Conservation (phyloP, 1,140 invertebrate species). For the Andrena cerasifolii region DNA sequence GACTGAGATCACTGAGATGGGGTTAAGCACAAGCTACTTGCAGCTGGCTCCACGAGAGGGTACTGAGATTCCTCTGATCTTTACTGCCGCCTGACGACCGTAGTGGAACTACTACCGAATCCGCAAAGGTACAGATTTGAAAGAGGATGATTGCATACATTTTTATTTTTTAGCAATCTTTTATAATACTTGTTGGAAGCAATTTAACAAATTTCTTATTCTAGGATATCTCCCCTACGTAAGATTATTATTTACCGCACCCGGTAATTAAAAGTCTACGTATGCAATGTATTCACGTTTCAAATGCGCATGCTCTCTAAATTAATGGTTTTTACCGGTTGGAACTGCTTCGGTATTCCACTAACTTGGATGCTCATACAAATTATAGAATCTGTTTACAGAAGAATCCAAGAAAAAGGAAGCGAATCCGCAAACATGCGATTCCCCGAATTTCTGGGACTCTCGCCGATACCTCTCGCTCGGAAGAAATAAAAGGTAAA, state of each 20-base stretch:
- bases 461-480: not conserved
- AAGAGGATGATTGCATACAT: not conserved
- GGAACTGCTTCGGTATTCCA: not conserved
- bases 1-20: no score
- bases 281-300: no score
- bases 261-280: no score
- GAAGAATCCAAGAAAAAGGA: not conserved
- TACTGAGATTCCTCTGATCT: not conserved
- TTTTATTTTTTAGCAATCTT: no score
- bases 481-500: not conserved
- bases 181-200: no score
- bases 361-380: no score
- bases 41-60: not conserved
- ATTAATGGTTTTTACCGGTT: not conserved
- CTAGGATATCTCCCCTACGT: no score
- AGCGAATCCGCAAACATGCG: not conserved
- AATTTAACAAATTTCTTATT: no score
- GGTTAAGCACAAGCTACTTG: not conserved
- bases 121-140: no score
- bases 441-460: not conserved
- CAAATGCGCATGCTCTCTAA: no score
- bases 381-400: not conserved
- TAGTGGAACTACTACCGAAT: not conserved
- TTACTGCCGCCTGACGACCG: constrained; percentile 3
- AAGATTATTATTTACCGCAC: no score